These are phyloP conservation scores for Rhopalosiphum padi DNA, from an alignment of 1,140 invertebrate genomes.

Conservation along the genomic window DNA sequence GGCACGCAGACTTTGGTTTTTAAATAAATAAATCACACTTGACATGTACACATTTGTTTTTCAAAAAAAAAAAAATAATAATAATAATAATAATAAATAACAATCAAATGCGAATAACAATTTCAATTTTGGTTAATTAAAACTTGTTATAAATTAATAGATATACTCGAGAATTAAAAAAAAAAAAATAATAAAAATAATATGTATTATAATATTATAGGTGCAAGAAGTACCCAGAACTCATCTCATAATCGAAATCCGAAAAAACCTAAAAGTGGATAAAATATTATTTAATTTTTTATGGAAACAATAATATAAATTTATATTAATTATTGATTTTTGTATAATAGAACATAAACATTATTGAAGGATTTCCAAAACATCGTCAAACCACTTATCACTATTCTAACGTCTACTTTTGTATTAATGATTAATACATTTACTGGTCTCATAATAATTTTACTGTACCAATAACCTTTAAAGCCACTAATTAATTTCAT, in stretches of 20 bases:
- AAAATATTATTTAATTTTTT: not conserved
- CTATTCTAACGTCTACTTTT: not conserved
- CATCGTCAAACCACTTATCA: not conserved
- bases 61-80: not conserved
- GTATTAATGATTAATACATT: not conserved
- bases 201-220: not conserved
- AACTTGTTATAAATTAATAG: not conserved
- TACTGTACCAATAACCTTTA: not conserved
- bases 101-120: not conserved
- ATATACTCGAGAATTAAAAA: not conserved
- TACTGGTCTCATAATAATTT: not conserved
- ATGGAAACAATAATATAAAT: not conserved
- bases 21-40: conserved; percentile 3
- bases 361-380: not conserved
- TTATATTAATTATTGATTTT: not conserved
- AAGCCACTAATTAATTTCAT: not conserved
- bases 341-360: not conserved
- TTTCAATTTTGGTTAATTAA: conserved; percentile 3
- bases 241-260: not conserved
- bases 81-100: no score
- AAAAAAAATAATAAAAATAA: not conserved
- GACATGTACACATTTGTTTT: not conserved
- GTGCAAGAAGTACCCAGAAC: not conserved
- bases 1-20: not conserved
- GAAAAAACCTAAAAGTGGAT: not conserved